Evolutionary conservation across 1,140 invertebrate species (phyloP), one percentile per base, ranked within the genome.

Genomic region (Caenorhabditis latens): DNA sequence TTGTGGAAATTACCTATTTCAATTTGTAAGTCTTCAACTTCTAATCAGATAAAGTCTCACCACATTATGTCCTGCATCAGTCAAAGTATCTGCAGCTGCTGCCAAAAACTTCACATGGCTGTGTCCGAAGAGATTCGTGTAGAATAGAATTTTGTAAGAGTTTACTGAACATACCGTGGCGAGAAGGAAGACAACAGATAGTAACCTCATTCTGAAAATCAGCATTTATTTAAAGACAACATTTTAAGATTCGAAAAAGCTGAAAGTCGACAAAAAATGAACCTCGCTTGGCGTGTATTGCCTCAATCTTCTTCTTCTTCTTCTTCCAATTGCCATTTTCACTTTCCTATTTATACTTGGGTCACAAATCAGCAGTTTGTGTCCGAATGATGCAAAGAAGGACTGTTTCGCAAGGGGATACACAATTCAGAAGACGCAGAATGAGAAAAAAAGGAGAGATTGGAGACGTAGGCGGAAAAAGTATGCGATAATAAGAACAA

Each of bases 21-120:
- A 32, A 32, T 32, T 32, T 32, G 2, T 32, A 2, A 32, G 32
- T 19, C 40, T 40, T 65, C 50, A 53, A 53, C 1, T 65, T 65
- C 63, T 0, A 65, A 48, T 16, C 13, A 46, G 14, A 19, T n/a
- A 24, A 50, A 55, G 40, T 75, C 84, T 5, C 4, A 85, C 84
- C 84, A 85, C 84, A 75, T 85, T 85, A 43, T 85, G 84, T 53
- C 67, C 84, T 4, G 84, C 84, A 42, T 71, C 63, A 14, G 43
- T 67, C 24, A 88, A 57, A 75, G 55, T 85, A 57, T 88, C 87
- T 0, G 87, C 87, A 16, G 87, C 55, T 0, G 87, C 53, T 0
- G 84, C 87, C 57, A 88, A 58, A n/a, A 88, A 84, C 6, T 85
- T 84, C 42, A 88, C 85, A 84, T 88, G 87, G 24, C 75, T 84